Evolutionary conservation across 1,140 invertebrate genomes (phyloP), one percentile per base, ranked within the genome.

Genomic region (Holcopasites calliopsidis): DNA sequence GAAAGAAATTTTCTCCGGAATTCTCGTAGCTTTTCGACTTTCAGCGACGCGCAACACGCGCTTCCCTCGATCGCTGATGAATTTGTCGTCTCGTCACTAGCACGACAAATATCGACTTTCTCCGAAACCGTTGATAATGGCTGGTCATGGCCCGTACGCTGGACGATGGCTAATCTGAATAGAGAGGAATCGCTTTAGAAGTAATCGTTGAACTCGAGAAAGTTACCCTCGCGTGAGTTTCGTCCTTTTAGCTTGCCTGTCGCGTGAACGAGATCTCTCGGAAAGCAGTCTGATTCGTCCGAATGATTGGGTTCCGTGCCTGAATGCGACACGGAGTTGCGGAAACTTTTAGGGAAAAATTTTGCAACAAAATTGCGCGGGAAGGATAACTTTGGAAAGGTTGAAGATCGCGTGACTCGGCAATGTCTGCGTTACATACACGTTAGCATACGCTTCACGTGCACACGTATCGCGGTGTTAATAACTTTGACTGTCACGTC

Each of bases 401-500:
- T 33, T 44, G 26, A 18, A 3, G 21, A 11, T 72, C 58, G 70
- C 70, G 70, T 72, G 70, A 13, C 35, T 18, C 1, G n/a, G n/a
- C n/a, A n/a, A n/a, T n/a, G 40, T 26, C 28, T n/a, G 52, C 11
- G 54, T 35, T n/a, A n/a, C n/a, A n/a, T n/a, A 28, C 42, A 28
- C 10, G 21, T 35, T 55, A 44, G 35, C 65, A 23, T 23, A 50
- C n/a, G 21, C 55, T 18, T 10, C 16, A 10, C 28, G 40, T 6
- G 23, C 55, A 38, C 68, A 21, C 55, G 49, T 18, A 7, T 23
- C 2, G 10, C 10, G 8, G n/a, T 23, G 57, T 71, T 72, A 52
- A 72, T 72, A 72, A 71, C 52, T 72, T 52, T 40, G 13, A 40
- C 26, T 70, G 33, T 40, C 33, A 4, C 11, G 13, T 52, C 23